Evolutionary conservation across 2,888 invertebrate genomes (phyloP), one percentile per base, ranked within the genome.

Genomic region (Ecliptopera silaceata): DNA sequence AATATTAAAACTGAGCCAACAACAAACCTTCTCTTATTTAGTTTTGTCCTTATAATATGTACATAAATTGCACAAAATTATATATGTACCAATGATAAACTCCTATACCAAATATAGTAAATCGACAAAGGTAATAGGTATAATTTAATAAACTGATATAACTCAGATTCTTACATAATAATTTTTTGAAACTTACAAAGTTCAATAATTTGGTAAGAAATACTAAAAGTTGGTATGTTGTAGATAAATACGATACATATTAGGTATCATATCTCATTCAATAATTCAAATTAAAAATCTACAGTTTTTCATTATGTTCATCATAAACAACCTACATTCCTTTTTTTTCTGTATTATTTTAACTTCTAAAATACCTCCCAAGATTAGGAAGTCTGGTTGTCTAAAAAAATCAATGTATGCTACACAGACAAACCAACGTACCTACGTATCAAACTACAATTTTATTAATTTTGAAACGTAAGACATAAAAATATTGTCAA

Each of bases 131-230:
- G 4, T 32, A 36, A 6, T 2, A 6, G 10, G 2, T 36, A 71
- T 69, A 71, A 79, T 82, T 26, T 36, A 46, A 12, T 46, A 34
- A 18, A 48, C 47, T 29, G 38, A 39, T 38, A 38, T 48, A 87
- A 67, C 66, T 76, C 75, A 82, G 79, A 55, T 57, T 81, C 84
- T 82, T 82, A 78, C 84, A n/a, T 88, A 86, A 84, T 87, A 86
- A 86, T 83, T 71, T 82, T 87, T 80, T 80, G 84, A 87, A 86
- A 87, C 76, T 76, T 79, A 45, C 29, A 48, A 82, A 82, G 46
- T 44, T 36, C 59, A 52, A 42, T 22, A 32, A 45, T 39, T 17
- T 52, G 31, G 17, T 31, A 32, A 22, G 34, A 34, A 42, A 6
- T 38, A 36, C 17, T 15, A 26, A n/a, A 38, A 38, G 26, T 20